Evolutionary conservation across 2,888 invertebrate genomes (phyloP), one percentile per base, ranked within the genome.

Genomic region (Ypsolopha scabrella): DNA sequence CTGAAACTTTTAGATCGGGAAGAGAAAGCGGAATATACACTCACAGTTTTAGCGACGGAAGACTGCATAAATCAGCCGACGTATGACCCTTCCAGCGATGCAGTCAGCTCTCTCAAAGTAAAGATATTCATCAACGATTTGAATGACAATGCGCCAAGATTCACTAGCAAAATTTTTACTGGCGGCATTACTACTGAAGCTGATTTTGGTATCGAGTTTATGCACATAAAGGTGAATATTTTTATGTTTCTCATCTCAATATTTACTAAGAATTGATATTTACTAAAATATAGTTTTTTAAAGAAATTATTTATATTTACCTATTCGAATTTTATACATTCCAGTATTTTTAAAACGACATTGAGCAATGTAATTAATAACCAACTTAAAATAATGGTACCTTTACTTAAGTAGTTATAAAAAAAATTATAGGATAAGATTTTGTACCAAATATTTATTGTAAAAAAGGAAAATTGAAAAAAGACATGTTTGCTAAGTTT

Each of bases 101-200:
- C 92, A 52, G 91, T 93, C 58, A 94, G 94, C 10, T 78, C 93
- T 1, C 78, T 96, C 0, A 89, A 89, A 64, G 90, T 95, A 0
- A 72, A 89, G 8, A 82, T 96, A 0, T 87, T 87, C 52, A 93
- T 98, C 0, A 77, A 89, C 44, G 98, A 98, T 65, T 89, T 96
- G 1, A 98, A 98, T 67, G 98, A 98, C 66, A 97, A 98, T 74
- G 88, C 94, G 0, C 98, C 98, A 0, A 88, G 87, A 63, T 98
- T 98, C 68, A 80, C 89, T 3, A 92, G 91, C 54, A 89, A 90
- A 58, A 90, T 96, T 55, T 96, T 98, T 68, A 97, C 97, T 0
- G 97, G 97, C 0, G 98, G 98, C 1, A 94, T 98, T 1, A 96
- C 97, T 10, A 97, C 97, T 0, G 95, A 94, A 57, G 95, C 96